Conservation (phyloP, 2,888 invertebrate species). For the Cylindroiulus punctatus region DNA sequence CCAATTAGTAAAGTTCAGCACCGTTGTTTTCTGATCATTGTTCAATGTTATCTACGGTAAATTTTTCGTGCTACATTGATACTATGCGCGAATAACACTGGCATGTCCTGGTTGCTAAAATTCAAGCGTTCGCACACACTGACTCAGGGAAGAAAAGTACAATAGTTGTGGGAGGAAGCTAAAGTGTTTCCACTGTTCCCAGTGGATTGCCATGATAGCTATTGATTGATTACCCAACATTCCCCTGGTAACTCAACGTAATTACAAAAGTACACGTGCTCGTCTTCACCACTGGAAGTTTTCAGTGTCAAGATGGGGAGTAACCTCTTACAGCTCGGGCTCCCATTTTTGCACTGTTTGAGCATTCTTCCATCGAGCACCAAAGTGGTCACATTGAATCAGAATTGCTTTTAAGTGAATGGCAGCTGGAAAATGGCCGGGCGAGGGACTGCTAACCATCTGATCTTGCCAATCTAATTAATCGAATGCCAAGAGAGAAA, state of each 20-base stretch:
- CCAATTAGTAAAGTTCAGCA: too few relatives aligned
- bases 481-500: constrained; percentile 36
- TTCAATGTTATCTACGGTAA: too few relatives aligned
- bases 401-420: constrained; percentile 17
- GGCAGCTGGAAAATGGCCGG: constrained; percentile 9
- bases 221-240: constrained; percentile 34
- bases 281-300: background rate
- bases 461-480: constrained; percentile 42
- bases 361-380: background rate
- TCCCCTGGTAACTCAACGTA: background rate
- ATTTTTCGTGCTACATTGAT: too few relatives aligned
- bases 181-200: background rate
- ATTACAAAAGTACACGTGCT: constrained; percentile 42
- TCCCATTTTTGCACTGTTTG: background rate
- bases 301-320: background rate
- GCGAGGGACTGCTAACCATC: background rate
- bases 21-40: too few relatives aligned
- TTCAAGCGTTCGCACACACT: background rate
- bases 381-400: constrained; percentile 9
- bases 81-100: too few relatives aligned
- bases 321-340: background rate
- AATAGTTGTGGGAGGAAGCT: background rate
- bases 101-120: background rate
- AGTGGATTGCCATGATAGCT: constrained; percentile 28
- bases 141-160: background rate